Base-by-base conservation (phyloP, 2,888 invertebrate genomes). In the Drosophila sordidapex region DNA sequence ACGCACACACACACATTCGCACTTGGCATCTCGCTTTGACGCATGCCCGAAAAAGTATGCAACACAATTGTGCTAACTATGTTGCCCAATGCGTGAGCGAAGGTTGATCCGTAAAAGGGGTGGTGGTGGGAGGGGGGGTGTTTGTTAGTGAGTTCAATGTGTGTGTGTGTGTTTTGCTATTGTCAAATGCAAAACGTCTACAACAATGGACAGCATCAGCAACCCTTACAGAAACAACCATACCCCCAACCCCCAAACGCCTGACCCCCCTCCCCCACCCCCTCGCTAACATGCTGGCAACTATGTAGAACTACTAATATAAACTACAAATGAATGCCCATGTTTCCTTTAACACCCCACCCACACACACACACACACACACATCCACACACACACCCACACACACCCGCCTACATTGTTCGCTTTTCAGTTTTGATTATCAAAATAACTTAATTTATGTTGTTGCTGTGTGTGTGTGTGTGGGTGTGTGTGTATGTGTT, bases 1-100 rank as follows among this genome's bases (percentile, higher is more conserved):
- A 52, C 46, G 29, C 27, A 25, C 43, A 51, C 59, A 54, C 63
- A 57, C 48, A 59, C 71, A 18, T 21, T 65, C 72, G 54, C 71
- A 78, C 56, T 70, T 68, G 76, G 76, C 83, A 79, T 69, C 78
- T 72, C 76, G 81, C 61, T 76, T 80, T 81, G 85, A 83, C 88
- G 87, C 84, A 84, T 82, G 84, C 84, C 83, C 87, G 60, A 79
- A 74, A 78, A 87, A 85, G 86, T 85, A 84, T 84, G 83, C 86
- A 84, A 85, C 81, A 87, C 83, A 84, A 88, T 88, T 84, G 88
- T 88, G 88, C 88, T 84, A 88, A 88, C 84, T 86, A 84, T 87
- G 85, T 74, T 87, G 88, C 67, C 67, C 66, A 40, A 38, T 36
- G 38, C 67, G 21, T 33, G 27, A n/a, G 38, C 56, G 21, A 4